Percentiles rank a stretch among this genome's conserved stretches.
Evolutionary conservation across 2,113 vertebrate species (phyloP).

Genomic region (Montifringilla adamsi): DNA sequence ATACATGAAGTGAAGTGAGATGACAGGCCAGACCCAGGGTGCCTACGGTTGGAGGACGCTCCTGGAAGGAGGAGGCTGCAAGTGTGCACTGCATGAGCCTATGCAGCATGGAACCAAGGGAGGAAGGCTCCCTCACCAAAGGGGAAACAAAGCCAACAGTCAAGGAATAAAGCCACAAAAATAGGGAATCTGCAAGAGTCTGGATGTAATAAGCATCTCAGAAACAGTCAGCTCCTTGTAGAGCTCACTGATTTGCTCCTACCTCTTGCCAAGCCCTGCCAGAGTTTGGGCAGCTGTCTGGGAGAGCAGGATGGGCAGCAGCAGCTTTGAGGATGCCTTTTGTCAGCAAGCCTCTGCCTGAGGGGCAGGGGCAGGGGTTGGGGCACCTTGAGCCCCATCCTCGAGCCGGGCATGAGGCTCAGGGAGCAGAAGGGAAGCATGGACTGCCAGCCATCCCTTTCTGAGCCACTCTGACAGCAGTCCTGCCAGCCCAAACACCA

Average conservation of each 20-base stretch:
- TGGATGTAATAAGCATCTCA: not conserved
- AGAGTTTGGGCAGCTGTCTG: not conserved
- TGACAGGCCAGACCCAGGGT: not conserved
- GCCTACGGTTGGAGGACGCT: not conserved
- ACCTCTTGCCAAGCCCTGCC: rapidly evolving
- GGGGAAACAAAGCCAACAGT: not conserved
- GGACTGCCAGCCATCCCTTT: not conserved
- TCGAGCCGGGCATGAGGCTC: not conserved
- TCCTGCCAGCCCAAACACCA: not conserved
- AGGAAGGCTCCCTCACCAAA: not conserved
- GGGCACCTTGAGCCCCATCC: not conserved
- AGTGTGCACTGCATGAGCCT: not conserved
- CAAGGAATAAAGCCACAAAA: not conserved
- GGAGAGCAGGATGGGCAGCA: not conserved
- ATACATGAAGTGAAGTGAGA: not conserved
- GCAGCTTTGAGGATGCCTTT: not conserved
- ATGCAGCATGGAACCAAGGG: rapidly evolving
- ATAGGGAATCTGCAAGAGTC: not conserved
- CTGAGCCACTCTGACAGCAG: not conserved
- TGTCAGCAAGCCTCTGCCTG: not conserved
- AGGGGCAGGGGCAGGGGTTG: not conserved
- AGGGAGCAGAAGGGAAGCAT: not conserved
- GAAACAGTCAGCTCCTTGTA: not conserved
- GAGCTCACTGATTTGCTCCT: not conserved
- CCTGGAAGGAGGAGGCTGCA: not conserved